phyloP scores from a whole-genome alignment of 2,113 vertebrate genomes.

The Macheiramphus alcinus region DNA sequence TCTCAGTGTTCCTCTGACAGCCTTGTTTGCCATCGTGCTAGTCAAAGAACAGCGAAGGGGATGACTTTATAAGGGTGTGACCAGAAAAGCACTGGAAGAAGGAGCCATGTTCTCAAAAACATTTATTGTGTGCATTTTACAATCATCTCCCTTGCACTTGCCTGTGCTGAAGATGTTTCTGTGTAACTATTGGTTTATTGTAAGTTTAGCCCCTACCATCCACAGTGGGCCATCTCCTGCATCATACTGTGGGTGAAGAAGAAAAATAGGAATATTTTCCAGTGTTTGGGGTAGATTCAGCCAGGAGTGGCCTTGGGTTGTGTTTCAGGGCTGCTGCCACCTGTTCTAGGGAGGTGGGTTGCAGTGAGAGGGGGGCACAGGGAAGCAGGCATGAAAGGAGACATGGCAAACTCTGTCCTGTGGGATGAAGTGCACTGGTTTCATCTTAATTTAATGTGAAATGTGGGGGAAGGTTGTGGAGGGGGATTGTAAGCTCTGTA shows the following conservation, averaged over 20 bases:
- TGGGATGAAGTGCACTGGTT: background rate
- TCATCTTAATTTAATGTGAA: conserved; percentile 9
- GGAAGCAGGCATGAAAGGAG: background rate
- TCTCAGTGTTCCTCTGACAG: background rate
- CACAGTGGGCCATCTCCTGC: background rate
- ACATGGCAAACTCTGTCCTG: background rate
- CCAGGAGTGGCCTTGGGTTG: background rate
- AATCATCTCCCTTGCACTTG: background rate
- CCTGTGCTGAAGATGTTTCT: background rate
- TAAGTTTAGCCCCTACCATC: background rate
- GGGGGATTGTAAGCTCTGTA: background rate
- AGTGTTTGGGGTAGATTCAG: background rate
- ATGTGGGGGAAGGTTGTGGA: background rate
- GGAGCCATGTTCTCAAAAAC: background rate
- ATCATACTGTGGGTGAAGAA: background rate
- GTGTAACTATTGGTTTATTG: fast-evolving
- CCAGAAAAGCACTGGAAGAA: background rate
- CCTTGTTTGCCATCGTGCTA: background rate
- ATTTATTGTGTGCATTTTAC: background rate
- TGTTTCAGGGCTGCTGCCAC: background rate
- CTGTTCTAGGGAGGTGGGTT: background rate
- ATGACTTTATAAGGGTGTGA: background rate
- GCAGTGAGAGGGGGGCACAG: background rate
- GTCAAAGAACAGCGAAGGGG: background rate
- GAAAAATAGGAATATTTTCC: background rate